A percentile compares a stretch with the other conserved stretches of the same genome.
Evolutionary conservation across 2,113 vertebrate genomes (phyloP).

Genomic region (Platichthys flesus): DNA sequence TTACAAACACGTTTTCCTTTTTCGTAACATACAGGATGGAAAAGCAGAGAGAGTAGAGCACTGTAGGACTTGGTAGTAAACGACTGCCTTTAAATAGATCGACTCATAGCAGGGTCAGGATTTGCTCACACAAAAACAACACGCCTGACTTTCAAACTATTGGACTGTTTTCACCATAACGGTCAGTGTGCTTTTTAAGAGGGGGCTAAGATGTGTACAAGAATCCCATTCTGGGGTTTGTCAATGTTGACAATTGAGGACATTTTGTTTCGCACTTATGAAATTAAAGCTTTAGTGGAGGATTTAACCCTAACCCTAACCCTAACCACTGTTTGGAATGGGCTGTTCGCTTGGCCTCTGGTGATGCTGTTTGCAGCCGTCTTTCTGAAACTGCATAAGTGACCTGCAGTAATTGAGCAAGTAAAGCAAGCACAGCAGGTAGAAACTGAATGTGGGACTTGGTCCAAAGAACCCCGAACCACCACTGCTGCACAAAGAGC

Average conservation of each 20-base stretch:
- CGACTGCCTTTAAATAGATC: conserved; percentile 56
- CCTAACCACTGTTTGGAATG: neutral
- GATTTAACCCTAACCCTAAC: too few species aligned
- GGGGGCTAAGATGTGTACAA: neutral
- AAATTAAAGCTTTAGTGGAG: too few species aligned
- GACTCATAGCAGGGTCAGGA: neutral
- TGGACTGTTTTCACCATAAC: neutral
- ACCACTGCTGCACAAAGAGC: neutral
- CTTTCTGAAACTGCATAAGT: neutral
- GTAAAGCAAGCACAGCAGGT: neutral
- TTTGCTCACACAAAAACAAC: conserved; percentile 30
- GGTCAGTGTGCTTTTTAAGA: neutral
- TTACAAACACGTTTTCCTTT: conserved; percentile 68
- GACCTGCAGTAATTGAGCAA: neutral
- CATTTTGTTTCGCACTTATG: too few species aligned
- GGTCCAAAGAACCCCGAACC: neutral
- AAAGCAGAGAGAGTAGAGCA: conserved; percentile 55
- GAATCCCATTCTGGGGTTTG: neutral
- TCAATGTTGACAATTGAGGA: neutral
- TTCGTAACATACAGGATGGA: conserved; percentile 49
- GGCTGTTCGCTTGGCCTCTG: neutral
- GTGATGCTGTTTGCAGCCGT: neutral
- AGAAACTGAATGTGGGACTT: neutral
- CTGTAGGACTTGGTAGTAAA: conserved; percentile 20
- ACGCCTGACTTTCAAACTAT: neutral